Percentiles rank a stretch among this genome's conserved stretches.
phyloP scores from a whole-genome alignment of 2,888 invertebrate species.

The Dromius quadrimaculatus region DNA sequence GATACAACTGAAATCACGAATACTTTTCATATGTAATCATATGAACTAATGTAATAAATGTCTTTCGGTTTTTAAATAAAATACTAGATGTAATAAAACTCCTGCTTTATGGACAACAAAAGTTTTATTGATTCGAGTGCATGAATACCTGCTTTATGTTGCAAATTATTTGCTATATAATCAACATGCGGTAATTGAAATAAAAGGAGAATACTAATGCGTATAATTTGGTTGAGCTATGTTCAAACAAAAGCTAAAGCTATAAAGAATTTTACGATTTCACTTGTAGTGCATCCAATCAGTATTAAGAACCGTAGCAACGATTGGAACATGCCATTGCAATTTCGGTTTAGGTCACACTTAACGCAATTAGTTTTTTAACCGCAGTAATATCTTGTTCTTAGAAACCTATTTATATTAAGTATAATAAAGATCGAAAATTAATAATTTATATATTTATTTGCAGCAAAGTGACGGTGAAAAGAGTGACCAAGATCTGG shows the following conservation, averaged over 20 bases:
- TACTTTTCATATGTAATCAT: background rate
- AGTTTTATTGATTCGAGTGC: no score
- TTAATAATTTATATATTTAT: no score
- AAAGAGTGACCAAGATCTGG: constrained; percentile 91
- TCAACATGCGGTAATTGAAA: background rate
- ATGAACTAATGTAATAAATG: no score
- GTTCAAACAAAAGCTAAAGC: background rate
- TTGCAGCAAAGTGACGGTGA: constrained; percentile 83
- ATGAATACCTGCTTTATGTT: no score
- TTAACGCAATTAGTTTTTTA: constrained; percentile 5
- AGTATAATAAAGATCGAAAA: no score
- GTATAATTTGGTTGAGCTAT: constrained; percentile 20
- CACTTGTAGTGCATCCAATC: background rate
- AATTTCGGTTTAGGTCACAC: background rate
- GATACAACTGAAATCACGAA: no score
- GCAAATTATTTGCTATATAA: background rate
- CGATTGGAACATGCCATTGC: constrained; percentile 1
- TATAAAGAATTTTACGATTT: constrained; percentile 1
- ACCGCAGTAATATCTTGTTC: background rate
- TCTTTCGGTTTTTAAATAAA: no score
- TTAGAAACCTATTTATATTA: no score
- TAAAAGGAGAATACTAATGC: constrained; percentile 4
- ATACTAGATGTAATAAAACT: no score
- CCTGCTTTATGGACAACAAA: no score
- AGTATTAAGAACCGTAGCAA: background rate